A percentile compares a stretch with the other conserved stretches of the same genome.
Conservation (phyloP, 2,113 vertebrate genomes). For the Uria aalge region DNA sequence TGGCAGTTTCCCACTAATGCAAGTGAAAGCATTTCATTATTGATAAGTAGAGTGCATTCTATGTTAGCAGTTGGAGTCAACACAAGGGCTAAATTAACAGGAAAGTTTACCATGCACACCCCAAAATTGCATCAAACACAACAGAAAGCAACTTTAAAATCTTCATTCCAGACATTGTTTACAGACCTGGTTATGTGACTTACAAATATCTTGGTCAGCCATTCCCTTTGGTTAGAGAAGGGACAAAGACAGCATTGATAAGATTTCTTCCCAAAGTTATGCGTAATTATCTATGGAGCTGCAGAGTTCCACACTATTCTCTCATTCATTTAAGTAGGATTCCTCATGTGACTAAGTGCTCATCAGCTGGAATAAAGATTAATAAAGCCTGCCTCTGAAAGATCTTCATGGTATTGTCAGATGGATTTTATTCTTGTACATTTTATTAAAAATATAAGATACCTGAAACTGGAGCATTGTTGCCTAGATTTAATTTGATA, state of each 20-base stretch:
- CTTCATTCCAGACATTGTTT: neutral
- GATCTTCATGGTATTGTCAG: neutral
- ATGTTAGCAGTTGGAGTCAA: neutral
- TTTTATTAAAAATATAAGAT: conserved; percentile 7
- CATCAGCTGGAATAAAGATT: neutral
- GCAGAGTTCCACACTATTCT: neutral
- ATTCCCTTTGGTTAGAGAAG: neutral
- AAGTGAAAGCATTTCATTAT: neutral
- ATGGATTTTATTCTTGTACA: neutral
- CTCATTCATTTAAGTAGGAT: neutral
- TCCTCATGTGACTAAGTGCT: neutral
- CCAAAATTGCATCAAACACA: neutral
- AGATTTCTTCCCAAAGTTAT: neutral
- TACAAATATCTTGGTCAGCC: neutral
- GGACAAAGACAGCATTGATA: neutral
- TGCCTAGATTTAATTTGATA: neutral
- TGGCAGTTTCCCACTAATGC: neutral
- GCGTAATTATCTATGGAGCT: neutral
- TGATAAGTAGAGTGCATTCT: neutral
- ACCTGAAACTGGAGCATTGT: neutral
- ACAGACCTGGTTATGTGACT: neutral
- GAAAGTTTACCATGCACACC: neutral
- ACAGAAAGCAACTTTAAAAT: neutral
- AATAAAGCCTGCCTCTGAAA: neutral
- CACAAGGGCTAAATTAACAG: neutral